phyloP scores from a whole-genome alignment of 2,113 vertebrate genomes.

The Anas platyrhynchos region DNA sequence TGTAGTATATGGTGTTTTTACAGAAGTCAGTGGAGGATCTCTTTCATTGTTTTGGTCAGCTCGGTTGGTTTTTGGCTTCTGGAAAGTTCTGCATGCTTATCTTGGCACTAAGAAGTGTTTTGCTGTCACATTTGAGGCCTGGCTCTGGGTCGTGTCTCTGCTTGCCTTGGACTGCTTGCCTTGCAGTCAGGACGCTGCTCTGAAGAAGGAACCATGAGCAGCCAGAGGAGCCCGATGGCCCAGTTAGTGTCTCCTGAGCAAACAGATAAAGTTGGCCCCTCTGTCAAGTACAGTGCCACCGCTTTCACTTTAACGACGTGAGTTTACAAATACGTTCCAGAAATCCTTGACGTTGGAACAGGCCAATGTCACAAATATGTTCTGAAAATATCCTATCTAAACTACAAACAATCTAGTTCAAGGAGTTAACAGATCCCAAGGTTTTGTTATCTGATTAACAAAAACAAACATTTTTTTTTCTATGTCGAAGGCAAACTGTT shows the following conservation, averaged over 20 bases:
- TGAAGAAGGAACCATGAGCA: background rate
- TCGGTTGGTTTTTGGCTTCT: background rate
- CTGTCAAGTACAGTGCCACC: background rate
- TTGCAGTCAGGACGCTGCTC: background rate
- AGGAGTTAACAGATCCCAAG: background rate
- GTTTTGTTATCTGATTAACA: background rate
- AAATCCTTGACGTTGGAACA: background rate
- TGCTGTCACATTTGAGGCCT: background rate
- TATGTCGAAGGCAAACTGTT: slow-evolving; percentile 35
- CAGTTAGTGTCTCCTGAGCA: background rate
- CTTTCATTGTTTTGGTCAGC: background rate
- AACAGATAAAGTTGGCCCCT: background rate
- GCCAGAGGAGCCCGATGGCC: fast-evolving
- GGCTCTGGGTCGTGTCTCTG: background rate
- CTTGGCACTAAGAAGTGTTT: background rate
- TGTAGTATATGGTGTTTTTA: background rate
- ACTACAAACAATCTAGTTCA: background rate
- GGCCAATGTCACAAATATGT: background rate
- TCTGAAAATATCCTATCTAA: background rate
- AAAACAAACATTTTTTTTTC: slow-evolving; percentile 22
- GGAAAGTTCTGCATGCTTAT: background rate
- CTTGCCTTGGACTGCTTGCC: background rate
- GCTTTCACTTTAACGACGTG: background rate
- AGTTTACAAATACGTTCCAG: background rate
- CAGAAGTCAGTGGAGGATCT: background rate